Base-by-base conservation (phyloP, 1,140 invertebrate species). In the Conopomorpha cramerella region DNA sequence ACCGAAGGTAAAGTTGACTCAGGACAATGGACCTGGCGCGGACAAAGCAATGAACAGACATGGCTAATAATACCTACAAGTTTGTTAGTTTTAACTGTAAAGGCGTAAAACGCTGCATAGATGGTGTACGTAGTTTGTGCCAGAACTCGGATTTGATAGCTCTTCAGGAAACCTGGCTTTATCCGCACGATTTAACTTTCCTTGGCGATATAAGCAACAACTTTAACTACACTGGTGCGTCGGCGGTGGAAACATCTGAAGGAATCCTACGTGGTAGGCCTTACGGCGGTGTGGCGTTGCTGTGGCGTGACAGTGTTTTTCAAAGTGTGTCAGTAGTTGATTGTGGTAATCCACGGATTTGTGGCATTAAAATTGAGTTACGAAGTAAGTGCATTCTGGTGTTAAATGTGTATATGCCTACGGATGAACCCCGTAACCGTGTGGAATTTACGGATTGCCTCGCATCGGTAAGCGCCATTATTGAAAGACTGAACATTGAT, bases 361-460 rank as follows among this genome's bases (percentile, higher is more conserved):
- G 19, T 23, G 19, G 4, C 10, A 23, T 23, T 23, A 23, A 23
- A 23, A 10, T 23, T 4, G 10, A 10, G 4, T 4, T 23, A 10
- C 4, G 19, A 4, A 4, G 10, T 6, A 23, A 10, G 19, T 23
- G 4, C 4, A 6, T 23, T 10, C 10, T 23, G 10, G 19, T 23
- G 19, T 23, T 23, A 6, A 23, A 15, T 31, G 30, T 31, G 15
- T 31, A 31, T 13, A 16, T 16, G 30, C 30, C 30, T 7, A 15
- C 13, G 13, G 30, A 31, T 31, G 11, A 31, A n/a, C 4, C 4
- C 12, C 12, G 11, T 8, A 31, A 31, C 31, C 12, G 17, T 10
- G 3, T 14, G 31, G 31, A 34, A 11, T 34, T 18, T 34, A 34
- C 31, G 11, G 16, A 34, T 12, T 34, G 31, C 12, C 31, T 34